Percentiles rank a stretch among this genome's conserved stretches.
Evolutionary conservation across 37 sponge, comb jelly and placozoan genomes (phyloP).

Genomic region (Theonella swinhoei): DNA sequence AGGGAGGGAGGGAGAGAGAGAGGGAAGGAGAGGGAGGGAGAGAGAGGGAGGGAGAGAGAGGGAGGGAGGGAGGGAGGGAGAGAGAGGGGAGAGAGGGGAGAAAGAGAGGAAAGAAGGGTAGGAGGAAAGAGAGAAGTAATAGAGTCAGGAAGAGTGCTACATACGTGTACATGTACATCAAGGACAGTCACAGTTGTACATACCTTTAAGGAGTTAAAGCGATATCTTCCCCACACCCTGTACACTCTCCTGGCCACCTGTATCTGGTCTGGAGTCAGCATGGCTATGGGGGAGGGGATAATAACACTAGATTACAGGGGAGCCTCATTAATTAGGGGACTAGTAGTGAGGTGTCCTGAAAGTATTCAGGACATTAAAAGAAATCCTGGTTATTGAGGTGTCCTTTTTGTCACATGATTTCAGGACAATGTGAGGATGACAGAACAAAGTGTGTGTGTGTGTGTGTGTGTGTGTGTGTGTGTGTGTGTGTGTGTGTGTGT

Average conservation of each 20-base stretch:
- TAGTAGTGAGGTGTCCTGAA: too few species aligned
- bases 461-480: too few species aligned
- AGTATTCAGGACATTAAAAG: too few species aligned
- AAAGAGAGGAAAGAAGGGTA: background rate
- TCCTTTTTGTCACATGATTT: too few species aligned
- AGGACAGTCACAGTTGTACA: background rate
- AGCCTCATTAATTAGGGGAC: too few species aligned
- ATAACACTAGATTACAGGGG: background rate
- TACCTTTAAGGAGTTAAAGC: slow-evolving; percentile 74
- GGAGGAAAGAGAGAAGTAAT: background rate
- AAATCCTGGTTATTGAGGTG: too few species aligned
- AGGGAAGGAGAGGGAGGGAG: slow-evolving; percentile 2
- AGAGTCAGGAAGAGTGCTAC: background rate
- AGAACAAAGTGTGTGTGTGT: too few species aligned
- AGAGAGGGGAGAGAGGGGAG: background rate
- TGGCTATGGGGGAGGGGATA: slow-evolving; percentile 27
- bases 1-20: slow-evolving; percentile 2
- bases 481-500: too few species aligned
- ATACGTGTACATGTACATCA: background rate
- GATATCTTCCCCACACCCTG: slow-evolving; percentile 77
- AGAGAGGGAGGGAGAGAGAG: background rate
- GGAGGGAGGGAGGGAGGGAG: background rate
- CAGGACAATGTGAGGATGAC: too few species aligned
- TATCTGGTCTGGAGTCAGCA: slow-evolving; percentile 40
- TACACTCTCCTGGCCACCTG: slow-evolving; percentile 45